Conservation (phyloP, 2,113 vertebrate genomes). For the Ibidorhyncha struthersii region DNA sequence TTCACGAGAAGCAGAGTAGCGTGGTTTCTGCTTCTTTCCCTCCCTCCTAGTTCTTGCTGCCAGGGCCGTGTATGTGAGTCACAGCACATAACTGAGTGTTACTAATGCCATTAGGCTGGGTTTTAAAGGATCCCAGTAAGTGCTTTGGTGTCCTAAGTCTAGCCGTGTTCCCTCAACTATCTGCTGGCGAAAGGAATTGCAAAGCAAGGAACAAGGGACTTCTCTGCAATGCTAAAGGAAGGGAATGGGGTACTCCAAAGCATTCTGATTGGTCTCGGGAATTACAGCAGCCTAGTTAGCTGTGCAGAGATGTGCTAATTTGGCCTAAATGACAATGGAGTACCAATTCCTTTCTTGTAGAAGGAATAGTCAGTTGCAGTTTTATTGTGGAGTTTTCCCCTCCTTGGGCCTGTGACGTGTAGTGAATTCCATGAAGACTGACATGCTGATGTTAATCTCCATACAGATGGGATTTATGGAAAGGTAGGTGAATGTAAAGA, state of each 20-base stretch:
- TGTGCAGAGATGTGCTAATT: background rate
- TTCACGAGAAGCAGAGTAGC: background rate
- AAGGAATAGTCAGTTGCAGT: background rate
- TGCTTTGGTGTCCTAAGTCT: background rate
- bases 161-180: background rate
- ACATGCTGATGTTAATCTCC: background rate
- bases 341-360: background rate
- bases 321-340: background rate
- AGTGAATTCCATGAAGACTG: background rate
- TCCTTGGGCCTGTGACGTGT: background rate
- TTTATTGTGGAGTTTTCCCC: background rate
- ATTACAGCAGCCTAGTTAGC: background rate
- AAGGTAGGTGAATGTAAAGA: background rate
- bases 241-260: background rate
- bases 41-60: background rate
- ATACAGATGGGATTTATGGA: background rate
- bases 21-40: background rate
- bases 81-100: background rate
- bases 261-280: background rate
- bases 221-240: background rate
- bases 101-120: background rate
- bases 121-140: background rate
- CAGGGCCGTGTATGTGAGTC: background rate
- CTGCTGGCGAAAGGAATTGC: background rate
- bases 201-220: background rate